Evolutionary conservation across 1,140 invertebrate species (phyloP).

Genomic region (Lithobius niger): DNA sequence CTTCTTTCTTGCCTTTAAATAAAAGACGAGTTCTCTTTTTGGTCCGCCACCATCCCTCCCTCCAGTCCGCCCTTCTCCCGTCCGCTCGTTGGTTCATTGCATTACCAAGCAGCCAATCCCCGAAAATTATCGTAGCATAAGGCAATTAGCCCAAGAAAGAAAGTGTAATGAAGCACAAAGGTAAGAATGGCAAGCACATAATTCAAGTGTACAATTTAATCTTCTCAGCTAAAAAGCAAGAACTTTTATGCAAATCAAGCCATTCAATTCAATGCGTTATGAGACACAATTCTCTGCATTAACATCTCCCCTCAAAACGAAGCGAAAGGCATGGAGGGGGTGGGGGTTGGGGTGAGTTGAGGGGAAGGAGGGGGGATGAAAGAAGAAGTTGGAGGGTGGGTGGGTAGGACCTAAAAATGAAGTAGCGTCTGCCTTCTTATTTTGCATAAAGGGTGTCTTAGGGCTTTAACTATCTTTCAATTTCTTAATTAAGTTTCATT

Average conservation of each 20-base stretch:
- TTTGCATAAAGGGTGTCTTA: constrained; percentile 1
- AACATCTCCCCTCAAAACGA: neutral
- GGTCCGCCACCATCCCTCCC: neutral
- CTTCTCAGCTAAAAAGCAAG: neutral
- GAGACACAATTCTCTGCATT: neutral
- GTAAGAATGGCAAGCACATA: constrained; percentile 2
- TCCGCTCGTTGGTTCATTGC: neutral
- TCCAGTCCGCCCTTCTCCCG: neutral
- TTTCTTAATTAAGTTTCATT: constrained; percentile 8
- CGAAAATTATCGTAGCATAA: constrained; percentile 4
- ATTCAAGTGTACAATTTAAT: constrained; percentile 5
- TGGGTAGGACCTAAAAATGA: too few relatives aligned
- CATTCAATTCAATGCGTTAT: constrained; percentile 2
- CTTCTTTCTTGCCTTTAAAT: too few relatives aligned
- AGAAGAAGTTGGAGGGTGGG: too few relatives aligned
- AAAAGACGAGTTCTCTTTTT: neutral
- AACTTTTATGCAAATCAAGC: constrained; percentile 4
- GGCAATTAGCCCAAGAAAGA: constrained; percentile 4
- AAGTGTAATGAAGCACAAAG: constrained; percentile 7
- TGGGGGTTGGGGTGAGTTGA: neutral
- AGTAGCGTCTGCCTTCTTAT: too few relatives aligned
- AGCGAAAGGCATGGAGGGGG: neutral
- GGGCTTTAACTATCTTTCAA: constrained; percentile 4
- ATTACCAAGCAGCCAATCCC: neutral
- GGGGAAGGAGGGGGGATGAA: too few relatives aligned